These are phyloP conservation scores for Pachyramphus minor DNA, from an alignment of 2,113 vertebrate species.

Conservation along the genomic window DNA sequence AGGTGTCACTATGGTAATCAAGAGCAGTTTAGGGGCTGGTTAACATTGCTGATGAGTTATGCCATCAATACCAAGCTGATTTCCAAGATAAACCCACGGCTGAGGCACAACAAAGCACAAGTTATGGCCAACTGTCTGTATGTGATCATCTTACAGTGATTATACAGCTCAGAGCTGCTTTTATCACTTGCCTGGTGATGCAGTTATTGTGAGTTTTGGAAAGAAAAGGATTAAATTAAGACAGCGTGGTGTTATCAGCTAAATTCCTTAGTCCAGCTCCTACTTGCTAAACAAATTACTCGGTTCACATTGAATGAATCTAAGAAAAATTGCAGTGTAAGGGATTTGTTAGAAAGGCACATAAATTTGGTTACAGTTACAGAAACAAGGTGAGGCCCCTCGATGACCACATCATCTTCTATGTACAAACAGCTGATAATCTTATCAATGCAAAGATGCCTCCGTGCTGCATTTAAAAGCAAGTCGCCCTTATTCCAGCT, in stretches of 20 bases:
- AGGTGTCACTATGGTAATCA: not conserved
- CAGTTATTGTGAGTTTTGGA: not conserved
- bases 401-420: slow-evolving; percentile 8
- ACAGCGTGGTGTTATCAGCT: not conserved
- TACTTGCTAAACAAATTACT: not conserved
- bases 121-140: slow-evolving; percentile 4
- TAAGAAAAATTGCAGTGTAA: not conserved
- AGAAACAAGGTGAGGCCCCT: not conserved
- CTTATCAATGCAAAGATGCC: slow-evolving; percentile 53
- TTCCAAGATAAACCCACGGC: slow-evolving; percentile 30
- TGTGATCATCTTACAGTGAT: slow-evolving; percentile 6
- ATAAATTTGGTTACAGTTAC: not conserved
- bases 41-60: slow-evolving; percentile 39
- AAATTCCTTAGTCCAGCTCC: not conserved
- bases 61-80: slow-evolving; percentile 24
- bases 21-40: not conserved
- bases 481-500: slow-evolving; percentile 40
- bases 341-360: not conserved
- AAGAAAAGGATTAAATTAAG: not conserved
- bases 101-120: slow-evolving; percentile 6
- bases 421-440: slow-evolving; percentile 51
- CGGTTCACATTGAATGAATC: not conserved
- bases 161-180: not conserved
- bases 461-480: slow-evolving; percentile 56
- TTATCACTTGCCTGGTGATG: not conserved